These are phyloP conservation scores for Boleophthalmus pectinirostris DNA, from an alignment of 2,113 vertebrate species.

Conservation along the genomic window DNA sequence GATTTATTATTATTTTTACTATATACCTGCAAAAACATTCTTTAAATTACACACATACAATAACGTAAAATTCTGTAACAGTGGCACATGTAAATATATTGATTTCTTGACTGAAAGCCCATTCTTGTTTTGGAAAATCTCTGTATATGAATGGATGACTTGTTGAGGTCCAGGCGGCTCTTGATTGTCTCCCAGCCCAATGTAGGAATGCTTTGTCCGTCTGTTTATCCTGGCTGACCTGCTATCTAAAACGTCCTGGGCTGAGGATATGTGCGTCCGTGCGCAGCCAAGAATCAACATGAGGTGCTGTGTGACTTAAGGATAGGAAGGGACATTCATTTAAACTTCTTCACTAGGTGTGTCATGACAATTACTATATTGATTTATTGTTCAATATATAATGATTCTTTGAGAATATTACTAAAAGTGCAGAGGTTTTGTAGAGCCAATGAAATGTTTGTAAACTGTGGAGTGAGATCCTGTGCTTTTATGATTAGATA, in stretches of 20 bases:
- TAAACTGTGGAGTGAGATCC: too few relatives aligned
- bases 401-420: too few relatives aligned
- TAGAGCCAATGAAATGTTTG: too few relatives aligned
- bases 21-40: background rate
- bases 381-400: too few relatives aligned
- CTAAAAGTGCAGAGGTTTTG: too few relatives aligned
- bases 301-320: conserved; percentile 11
- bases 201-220: conserved; percentile 48
- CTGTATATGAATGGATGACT: conserved; percentile 25
- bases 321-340: conserved; percentile 6
- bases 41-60: background rate
- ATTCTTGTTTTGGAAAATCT: conserved; percentile 9
- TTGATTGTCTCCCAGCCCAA: conserved; percentile 31
- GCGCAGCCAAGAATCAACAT: conserved; percentile 12
- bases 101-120: background rate
- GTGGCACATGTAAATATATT: background rate
- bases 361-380: too few relatives aligned
- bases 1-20: background rate
- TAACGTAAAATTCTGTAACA: background rate
- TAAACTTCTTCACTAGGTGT: conserved; percentile 13
- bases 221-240: conserved; percentile 35
- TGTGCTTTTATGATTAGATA: too few relatives aligned
- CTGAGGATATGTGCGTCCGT: conserved; percentile 22
- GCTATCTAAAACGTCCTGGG: conserved; percentile 23
- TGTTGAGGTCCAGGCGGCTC: conserved; percentile 25